Percentiles rank a stretch among this genome's conserved stretches.
phyloP scores from a whole-genome alignment of 2,797 vertebrate species.

The Lutjanus campechanus region DNA sequence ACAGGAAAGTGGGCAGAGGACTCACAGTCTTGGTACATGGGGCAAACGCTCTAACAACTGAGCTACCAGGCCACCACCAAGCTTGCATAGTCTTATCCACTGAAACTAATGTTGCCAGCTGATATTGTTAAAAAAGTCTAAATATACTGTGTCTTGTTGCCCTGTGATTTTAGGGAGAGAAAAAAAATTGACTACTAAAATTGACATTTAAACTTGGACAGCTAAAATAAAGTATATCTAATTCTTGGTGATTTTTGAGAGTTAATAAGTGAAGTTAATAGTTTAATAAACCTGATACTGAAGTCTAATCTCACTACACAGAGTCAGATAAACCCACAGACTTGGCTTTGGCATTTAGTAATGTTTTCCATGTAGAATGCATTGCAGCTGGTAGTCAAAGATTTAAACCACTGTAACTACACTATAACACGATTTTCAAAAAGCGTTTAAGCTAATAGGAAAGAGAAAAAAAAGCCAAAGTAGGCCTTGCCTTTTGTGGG shows the following conservation, averaged over 20 bases:
- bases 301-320: conserved; percentile 12
- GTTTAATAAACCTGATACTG: background rate
- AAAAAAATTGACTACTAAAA: background rate
- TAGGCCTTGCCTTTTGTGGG: conserved; percentile 36
- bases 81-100: background rate
- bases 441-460: conserved; percentile 35
- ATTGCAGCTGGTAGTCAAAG: background rate
- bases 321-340: background rate
- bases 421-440: conserved; percentile 21
- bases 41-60: no score
- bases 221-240: background rate
- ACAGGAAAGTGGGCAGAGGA: no score
- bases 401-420: conserved; percentile 20
- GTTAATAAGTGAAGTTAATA: background rate
- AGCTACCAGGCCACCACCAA: no score
- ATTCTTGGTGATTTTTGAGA: background rate
- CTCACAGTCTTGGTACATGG: no score
- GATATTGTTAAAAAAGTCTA: background rate
- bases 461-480: conserved; percentile 33
- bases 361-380: background rate
- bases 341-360: background rate
- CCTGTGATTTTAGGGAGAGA: background rate
- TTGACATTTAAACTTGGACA: background rate
- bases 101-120: background rate
- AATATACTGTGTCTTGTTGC: background rate